Evolutionary conservation across 2,113 vertebrate genomes (phyloP).

Genomic region (Oncorhynchus kisutch): DNA sequence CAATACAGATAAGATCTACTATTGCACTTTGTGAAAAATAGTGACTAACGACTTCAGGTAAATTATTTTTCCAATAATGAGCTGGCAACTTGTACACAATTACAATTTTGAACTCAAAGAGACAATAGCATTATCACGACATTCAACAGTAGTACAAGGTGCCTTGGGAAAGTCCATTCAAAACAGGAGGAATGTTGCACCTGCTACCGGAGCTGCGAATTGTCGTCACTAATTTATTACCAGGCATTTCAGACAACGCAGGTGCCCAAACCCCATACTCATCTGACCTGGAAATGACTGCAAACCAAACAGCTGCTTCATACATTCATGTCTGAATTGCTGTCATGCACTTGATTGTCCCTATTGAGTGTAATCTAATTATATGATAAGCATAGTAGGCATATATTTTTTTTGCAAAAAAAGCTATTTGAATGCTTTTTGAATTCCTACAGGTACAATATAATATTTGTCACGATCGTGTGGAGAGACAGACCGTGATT

Average conservation of each 20-base stretch:
- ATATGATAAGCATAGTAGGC: no score
- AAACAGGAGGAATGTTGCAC: slow-evolving; percentile 47
- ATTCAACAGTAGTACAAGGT: slow-evolving; percentile 43
- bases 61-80: slow-evolving; percentile 11
- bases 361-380: no score
- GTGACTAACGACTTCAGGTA: not conserved
- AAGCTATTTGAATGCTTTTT: no score
- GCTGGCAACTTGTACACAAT: no score
- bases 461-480: no score
- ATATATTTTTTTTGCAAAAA: no score
- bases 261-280: slow-evolving; percentile 32
- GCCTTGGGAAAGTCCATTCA: slow-evolving; percentile 34
- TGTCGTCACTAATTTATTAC: slow-evolving; percentile 50
- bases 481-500: no score
- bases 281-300: slow-evolving; percentile 12
- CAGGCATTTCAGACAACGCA: slow-evolving; percentile 39
- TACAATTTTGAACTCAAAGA: slow-evolving; percentile 27
- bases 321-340: no score
- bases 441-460: no score
- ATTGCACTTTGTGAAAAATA: not conserved
- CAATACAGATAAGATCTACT: no score
- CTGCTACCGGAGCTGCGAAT: slow-evolving; percentile 49
- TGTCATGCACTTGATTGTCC: no score
- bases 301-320: slow-evolving; percentile 8
- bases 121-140: slow-evolving; percentile 38